phyloP scores from a whole-genome alignment of 2,113 vertebrate genomes.

The Morone saxatilis region DNA sequence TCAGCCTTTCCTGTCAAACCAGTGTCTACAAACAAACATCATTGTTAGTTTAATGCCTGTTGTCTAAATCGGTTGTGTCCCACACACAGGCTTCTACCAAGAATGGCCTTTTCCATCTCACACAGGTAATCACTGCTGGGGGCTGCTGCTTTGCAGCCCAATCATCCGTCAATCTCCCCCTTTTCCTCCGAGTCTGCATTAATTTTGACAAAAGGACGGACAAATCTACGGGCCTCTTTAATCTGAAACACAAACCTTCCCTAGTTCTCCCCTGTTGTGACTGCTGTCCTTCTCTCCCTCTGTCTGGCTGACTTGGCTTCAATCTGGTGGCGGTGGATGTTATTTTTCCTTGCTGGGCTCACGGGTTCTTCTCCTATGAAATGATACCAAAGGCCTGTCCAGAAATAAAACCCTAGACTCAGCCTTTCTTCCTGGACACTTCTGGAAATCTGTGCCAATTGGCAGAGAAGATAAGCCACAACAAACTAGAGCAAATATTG shows the following conservation, averaged over 20 bases:
- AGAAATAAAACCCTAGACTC: slow-evolving; percentile 51
- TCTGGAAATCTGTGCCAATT: slow-evolving; percentile 50
- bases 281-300: slow-evolving; percentile 57
- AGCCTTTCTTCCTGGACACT: slow-evolving; percentile 53
- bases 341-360: slow-evolving; percentile 66
- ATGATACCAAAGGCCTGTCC: slow-evolving; percentile 52
- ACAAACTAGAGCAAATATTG: not conserved
- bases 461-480: not conserved
- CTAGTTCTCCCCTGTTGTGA: slow-evolving; percentile 59
- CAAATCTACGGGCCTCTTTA: slow-evolving; percentile 50
- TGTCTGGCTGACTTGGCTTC: slow-evolving; percentile 69
- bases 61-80: slow-evolving; percentile 85
- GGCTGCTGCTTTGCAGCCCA: slow-evolving; percentile 49
- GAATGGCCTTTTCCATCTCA: slow-evolving; percentile 85
- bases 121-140: slow-evolving; percentile 82
- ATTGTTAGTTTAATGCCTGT: slow-evolving; percentile 49
- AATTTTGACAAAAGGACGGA: slow-evolving; percentile 38
- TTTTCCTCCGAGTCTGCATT: slow-evolving; percentile 58
- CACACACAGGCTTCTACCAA: slow-evolving; percentile 84
- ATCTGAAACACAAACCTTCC: slow-evolving; percentile 63
- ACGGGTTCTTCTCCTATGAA: slow-evolving; percentile 59
- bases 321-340: slow-evolving; percentile 67
- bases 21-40: slow-evolving; percentile 25
- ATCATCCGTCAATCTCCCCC: slow-evolving; percentile 45
- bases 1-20: slow-evolving; percentile 25